Evolutionary conservation across 2,113 vertebrate genomes (phyloP), one percentile per base, ranked within the genome.

Genomic region (Stigmatopora argus): DNA sequence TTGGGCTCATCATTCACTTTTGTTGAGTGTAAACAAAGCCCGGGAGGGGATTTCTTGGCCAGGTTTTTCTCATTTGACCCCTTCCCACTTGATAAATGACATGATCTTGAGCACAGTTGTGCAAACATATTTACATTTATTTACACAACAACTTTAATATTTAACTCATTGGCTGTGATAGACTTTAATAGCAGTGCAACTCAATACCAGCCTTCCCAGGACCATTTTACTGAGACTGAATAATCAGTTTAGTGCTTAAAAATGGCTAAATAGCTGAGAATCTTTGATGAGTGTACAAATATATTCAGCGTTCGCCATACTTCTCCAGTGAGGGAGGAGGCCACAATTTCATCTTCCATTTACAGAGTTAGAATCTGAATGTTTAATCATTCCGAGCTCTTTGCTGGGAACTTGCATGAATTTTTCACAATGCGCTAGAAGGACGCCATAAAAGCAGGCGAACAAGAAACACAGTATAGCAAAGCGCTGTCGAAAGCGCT

Each of bases 341-440:
- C 62, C 48, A 75, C 52, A 75, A 79, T 77, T 80, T 79, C 70
- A 82, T 72, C 61, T 62, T 85, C 74, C 83, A 78, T 83, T 85
- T 88, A 81, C 70, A 82, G 75, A 81, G 74, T 44, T 69, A 56
- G 61, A 83, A 82, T 83, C 81, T 88, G 85, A 88, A 87, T 87
- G 79, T 83, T 88, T 87, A 84, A 88, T 88, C 85, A 77, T 80
- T 74, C 67, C 61, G 46, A 70, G 80, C 82, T 83, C 83, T 85
- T 80, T 83, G 79, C 78, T 69, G 69, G 73, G 77, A 81, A 81
- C 73, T 78, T 61, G 47, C 82, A 88, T 88, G 64, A 81, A 88
- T 88, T 71, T 88, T 88, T 86, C 78, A 87, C 72, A 66, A 56
- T 44, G 62, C 59, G 67, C 67, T 72, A 69, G 3, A 62, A 46